Percentiles rank a stretch among this genome's conserved stretches.
Conservation (phyloP, 2,797 vertebrate genomes). For the Dipus sagitta region DNA sequence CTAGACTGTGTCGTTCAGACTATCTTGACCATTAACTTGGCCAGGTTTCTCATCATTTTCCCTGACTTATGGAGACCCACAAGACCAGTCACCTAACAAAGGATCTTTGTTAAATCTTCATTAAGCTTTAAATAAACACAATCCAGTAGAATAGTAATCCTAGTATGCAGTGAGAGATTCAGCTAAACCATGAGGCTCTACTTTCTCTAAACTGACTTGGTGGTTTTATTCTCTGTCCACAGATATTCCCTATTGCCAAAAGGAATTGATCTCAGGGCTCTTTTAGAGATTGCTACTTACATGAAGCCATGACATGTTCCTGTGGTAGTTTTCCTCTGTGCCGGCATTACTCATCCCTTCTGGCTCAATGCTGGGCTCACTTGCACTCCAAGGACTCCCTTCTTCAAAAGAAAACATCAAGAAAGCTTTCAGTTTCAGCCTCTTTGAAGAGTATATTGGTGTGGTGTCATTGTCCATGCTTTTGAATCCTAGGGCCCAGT, state of each 20-base stretch:
- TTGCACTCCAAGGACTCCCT: slow-evolving; percentile 98
- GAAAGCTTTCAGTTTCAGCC: slow-evolving; percentile 79
- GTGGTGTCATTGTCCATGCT: slow-evolving; percentile 73
- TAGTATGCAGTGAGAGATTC: not conserved
- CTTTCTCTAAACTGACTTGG: not conserved
- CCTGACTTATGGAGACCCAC: not conserved
- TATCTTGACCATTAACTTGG: not conserved
- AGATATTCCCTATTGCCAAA: not conserved
- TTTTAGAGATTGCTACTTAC: slow-evolving; percentile 88
- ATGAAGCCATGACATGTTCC: slow-evolving; percentile 99
- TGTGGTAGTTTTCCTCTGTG: slow-evolving; percentile 96
- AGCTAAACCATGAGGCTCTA: not conserved
- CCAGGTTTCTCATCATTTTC: not conserved
- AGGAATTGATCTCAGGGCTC: not conserved
- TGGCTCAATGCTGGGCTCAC: slow-evolving; percentile 98
- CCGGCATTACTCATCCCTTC: slow-evolving; percentile 94
- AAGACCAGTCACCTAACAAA: not conserved
- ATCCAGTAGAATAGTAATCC: not conserved
- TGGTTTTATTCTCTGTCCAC: not conserved
- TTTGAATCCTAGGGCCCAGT: slow-evolving; percentile 86
- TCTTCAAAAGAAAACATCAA: slow-evolving; percentile 90
- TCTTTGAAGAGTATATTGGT: not conserved
- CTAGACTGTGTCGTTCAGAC: not conserved
- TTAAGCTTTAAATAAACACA: not conserved
- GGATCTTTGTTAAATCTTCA: not conserved